Evolutionary conservation across 2,113 vertebrate species (phyloP).

Genomic region (Lota lota): DNA sequence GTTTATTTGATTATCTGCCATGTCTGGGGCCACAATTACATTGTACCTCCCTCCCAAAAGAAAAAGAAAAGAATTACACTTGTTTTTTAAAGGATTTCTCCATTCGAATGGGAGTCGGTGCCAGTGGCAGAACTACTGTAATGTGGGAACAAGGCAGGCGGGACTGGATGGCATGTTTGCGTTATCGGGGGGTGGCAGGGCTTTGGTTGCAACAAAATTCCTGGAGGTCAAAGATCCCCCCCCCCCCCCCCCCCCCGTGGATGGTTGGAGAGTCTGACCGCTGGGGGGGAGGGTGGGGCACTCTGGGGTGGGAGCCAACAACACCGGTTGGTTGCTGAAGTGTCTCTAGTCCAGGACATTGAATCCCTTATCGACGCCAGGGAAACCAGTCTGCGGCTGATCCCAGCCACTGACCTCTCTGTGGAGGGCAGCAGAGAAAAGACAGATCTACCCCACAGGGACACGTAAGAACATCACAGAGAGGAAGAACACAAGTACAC

Average conservation of each 20-base stretch:
- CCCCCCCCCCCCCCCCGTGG: too few relatives aligned
- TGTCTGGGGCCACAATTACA: too few relatives aligned
- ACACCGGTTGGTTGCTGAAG: not conserved
- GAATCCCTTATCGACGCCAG: not conserved
- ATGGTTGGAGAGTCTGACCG: not conserved
- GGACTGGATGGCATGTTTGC: too few relatives aligned
- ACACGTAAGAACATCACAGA: not conserved
- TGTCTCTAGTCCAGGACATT: not conserved
- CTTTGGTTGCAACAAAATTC: too few relatives aligned
- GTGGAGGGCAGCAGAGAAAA: not conserved
- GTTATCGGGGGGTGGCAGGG: too few relatives aligned
- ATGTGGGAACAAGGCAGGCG: too few relatives aligned
- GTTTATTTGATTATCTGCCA: constrained; percentile 49
- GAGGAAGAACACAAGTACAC: not conserved
- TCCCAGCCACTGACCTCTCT: not conserved
- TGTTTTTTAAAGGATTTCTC: not conserved
- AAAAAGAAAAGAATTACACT: not conserved
- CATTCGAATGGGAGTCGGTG: too few relatives aligned
- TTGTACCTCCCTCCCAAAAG: too few relatives aligned
- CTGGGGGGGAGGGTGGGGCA: not conserved
- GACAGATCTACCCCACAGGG: not conserved
- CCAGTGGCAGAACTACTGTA: too few relatives aligned
- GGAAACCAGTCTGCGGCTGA: not conserved
- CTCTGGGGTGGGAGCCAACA: not conserved
- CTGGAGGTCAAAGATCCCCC: too few relatives aligned